Conservation (phyloP, 2,888 invertebrate species). For the Malachius bipustulatus region DNA sequence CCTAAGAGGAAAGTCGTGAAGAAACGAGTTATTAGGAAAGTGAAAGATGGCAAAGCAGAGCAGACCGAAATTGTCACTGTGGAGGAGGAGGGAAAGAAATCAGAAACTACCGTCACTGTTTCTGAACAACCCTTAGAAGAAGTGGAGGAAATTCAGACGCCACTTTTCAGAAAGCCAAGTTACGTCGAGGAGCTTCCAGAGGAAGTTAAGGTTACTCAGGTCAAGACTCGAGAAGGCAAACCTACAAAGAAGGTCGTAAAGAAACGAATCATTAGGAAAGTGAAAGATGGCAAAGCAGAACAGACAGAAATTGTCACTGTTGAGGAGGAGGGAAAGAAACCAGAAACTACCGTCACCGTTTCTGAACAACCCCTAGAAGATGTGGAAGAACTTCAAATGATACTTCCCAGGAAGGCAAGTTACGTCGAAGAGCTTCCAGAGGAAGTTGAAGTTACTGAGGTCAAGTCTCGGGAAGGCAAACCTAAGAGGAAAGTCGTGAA, state of each 20-base stretch:
- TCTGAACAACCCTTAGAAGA: conserved; percentile 21
- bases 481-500: conserved; percentile 16
- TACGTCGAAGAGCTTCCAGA: conserved; percentile 27
- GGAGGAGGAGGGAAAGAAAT: conserved; percentile 22
- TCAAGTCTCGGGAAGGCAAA: conserved; percentile 18
- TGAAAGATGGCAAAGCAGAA: conserved; percentile 24
- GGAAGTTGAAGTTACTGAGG: conserved; percentile 18
- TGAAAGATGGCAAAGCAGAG: conserved; percentile 26
- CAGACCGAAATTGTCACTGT: conserved; percentile 36
- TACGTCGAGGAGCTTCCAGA: conserved; percentile 33
- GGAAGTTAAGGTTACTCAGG: conserved; percentile 32
- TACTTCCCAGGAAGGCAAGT: conserved; percentile 10
- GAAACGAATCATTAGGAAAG: conserved; percentile 28
- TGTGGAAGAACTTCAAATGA: conserved; percentile 18
- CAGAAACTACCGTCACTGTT: conserved; percentile 13
- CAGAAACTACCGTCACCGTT: conserved; percentile 27
- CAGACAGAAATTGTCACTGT: conserved; percentile 29
- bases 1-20: conserved; percentile 11
- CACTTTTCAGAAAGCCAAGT: conserved; percentile 24
- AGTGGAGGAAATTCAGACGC: conserved; percentile 21
- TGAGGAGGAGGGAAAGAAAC: conserved; percentile 27
- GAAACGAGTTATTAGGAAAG: conserved; percentile 26
- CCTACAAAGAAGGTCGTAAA: conserved; percentile 23
- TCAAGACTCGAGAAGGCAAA: conserved; percentile 26
- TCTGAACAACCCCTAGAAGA: conserved; percentile 23